Evolutionary conservation across 2,797 vertebrate species (phyloP).

Genomic region (Calcarius lapponicus): DNA sequence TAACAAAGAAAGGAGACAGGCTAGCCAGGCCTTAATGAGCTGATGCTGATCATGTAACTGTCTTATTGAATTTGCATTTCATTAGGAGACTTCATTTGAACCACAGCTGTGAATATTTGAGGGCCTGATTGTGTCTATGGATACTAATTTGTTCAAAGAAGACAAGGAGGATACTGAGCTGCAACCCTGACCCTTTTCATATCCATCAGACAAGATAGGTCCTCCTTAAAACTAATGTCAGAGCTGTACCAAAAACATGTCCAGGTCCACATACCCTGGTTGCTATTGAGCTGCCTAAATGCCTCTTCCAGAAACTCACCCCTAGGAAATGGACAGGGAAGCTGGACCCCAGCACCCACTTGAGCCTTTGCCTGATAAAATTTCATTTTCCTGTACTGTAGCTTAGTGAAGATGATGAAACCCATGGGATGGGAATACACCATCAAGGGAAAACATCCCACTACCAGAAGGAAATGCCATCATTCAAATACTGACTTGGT

Average conservation of each 20-base stretch:
- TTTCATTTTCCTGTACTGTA: neutral
- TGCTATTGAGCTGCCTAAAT: neutral
- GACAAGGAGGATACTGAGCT: slow-evolving; percentile 47
- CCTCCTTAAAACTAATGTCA: slow-evolving; percentile 18
- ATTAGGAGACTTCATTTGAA: slow-evolving; percentile 70
- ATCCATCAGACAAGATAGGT: slow-evolving; percentile 1
- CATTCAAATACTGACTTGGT: neutral
- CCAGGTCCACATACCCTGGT: neutral
- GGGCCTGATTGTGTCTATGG: slow-evolving; percentile 63
- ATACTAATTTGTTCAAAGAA: slow-evolving; percentile 66
- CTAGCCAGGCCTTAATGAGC: slow-evolving; percentile 62
- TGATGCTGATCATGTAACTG: slow-evolving; percentile 71
- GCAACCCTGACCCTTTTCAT: slow-evolving; percentile 15
- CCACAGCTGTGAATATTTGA: slow-evolving; percentile 69
- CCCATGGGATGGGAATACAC: neutral
- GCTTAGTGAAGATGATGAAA: neutral
- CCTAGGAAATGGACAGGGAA: neutral
- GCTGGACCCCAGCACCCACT: neutral
- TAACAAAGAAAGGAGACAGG: slow-evolving; percentile 60
- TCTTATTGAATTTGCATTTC: slow-evolving; percentile 72
- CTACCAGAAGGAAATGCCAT: neutral
- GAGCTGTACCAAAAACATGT: accelerated
- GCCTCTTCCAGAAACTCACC: neutral
- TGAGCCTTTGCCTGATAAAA: neutral
- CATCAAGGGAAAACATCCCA: neutral